Conservation (phyloP, 2,113 vertebrate genomes). For the Dasyurus viverrinus region DNA sequence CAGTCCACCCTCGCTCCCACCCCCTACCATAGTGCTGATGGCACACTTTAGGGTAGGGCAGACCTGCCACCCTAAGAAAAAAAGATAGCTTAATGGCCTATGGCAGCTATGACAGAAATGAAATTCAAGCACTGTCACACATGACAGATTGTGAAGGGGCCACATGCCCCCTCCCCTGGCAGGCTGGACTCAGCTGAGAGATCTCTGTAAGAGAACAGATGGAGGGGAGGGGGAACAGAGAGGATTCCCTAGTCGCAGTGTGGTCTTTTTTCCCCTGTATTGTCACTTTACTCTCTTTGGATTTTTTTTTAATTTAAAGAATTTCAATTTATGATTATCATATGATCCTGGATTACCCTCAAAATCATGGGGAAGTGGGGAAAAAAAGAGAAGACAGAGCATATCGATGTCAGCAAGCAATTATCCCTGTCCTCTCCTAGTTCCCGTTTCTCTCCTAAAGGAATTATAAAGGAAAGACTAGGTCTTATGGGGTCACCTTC, state of each 20-base stretch:
- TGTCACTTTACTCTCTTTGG: not conserved
- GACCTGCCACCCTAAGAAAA: slow-evolving; percentile 14
- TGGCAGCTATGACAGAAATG: slow-evolving; percentile 51
- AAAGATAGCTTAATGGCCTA: slow-evolving; percentile 14
- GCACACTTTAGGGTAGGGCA: not conserved
- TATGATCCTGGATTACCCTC: not conserved
- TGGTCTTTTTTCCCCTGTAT: not conserved
- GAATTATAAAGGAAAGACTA: not conserved
- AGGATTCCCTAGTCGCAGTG: slow-evolving; percentile 52
- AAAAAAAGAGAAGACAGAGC: no score
- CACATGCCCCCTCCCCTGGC: slow-evolving; percentile 43
- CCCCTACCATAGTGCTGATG: not conserved
- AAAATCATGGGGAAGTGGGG: no score
- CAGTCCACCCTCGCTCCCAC: rapidly evolving
- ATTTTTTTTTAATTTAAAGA: not conserved
- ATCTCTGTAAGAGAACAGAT: slow-evolving; percentile 56
- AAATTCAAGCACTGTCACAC: slow-evolving; percentile 57
- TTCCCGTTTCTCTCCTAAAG: not conserved
- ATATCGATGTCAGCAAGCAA: not conserved
- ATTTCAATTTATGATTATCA: not conserved
- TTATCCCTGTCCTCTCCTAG: not conserved
- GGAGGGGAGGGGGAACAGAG: slow-evolving; percentile 43
- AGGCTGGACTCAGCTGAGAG: slow-evolving; percentile 56
- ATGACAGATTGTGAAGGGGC: slow-evolving; percentile 66
- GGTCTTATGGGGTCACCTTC: not conserved